Evolutionary conservation across 1,140 invertebrate genomes (phyloP), one percentile per base, ranked within the genome.

Genomic region (Drosophila saltans): DNA sequence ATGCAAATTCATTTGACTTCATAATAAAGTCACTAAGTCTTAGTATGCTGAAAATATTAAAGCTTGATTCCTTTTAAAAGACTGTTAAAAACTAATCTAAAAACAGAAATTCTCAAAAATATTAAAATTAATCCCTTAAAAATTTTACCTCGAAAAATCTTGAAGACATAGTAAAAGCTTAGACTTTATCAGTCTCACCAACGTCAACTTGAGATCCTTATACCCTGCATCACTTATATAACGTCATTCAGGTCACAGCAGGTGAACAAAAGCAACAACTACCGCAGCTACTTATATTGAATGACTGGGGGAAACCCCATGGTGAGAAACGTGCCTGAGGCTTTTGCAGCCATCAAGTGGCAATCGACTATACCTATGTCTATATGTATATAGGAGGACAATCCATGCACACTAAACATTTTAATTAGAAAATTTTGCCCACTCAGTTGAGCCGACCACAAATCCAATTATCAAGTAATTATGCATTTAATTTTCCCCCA

Each of bases 391-490:
- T 16, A 16, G 16, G 67, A 45, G 24, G 40, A 48, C 48, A 52
- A 40, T 59, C 39, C 33, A 43, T 75, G 72, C 66, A 62, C 76
- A 83, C 83, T 83, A 86, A 86, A 88, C 83, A 88, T 83, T 86
- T 86, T 86, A 86, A 86, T 86, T 86, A 86, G 83, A 86, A 86
- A 86, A 86, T 86, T 76, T 88, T 65, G 66, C 76, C 73, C 82
- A 75, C 62, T 77, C 76, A 88, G 83, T 82, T 80, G 80, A 88
- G 84, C 72, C 83, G 80, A 83, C 83, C 83, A 62, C 83, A 86
- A 86, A 86, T 86, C 83, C 83, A 86, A 86, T 86, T 86, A 86
- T 82, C 83, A 88, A 86, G 83, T 86, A 86, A 86, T 86, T 86
- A 86, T 86, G 83, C 83, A 86, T 86, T 86, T 86, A 88, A 86